These are phyloP conservation scores for Stegodyphus mimosarum DNA, from an alignment of 1,140 invertebrate genomes.

Conservation along the genomic window DNA sequence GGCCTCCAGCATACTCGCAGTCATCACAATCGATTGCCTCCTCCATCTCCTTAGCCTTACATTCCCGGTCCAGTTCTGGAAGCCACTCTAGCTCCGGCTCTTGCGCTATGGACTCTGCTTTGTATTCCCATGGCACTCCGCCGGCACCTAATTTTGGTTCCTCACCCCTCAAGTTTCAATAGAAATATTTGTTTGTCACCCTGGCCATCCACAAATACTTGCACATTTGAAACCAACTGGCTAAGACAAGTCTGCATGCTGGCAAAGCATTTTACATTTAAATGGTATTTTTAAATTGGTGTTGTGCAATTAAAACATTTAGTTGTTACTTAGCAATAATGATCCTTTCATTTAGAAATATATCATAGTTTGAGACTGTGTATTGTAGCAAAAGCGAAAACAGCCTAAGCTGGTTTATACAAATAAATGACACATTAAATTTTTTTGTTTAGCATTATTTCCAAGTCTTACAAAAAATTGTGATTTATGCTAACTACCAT, in stretches of 20 bases:
- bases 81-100: slow-evolving; percentile 54
- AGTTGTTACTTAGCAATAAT: no score
- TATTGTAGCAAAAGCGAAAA: no score
- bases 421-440: no score
- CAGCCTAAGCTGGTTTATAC: no score
- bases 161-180: slow-evolving; percentile 60
- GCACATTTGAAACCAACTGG: background rate
- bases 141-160: slow-evolving; percentile 54
- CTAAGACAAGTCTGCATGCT: slow-evolving; percentile 13
- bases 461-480: no score
- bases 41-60: slow-evolving; percentile 61
- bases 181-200: slow-evolving; percentile 42
- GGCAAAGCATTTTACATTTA: no score
- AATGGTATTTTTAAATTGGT: no score
- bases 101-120: slow-evolving; percentile 60
- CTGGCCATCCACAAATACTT: slow-evolving; percentile 48
- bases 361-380: no score
- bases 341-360: no score
- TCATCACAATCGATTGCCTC: slow-evolving; percentile 56
- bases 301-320: no score
- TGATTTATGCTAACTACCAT: no score
- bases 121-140: slow-evolving; percentile 50
- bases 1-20: slow-evolving; percentile 49
- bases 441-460: no score
- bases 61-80: slow-evolving; percentile 58